Conservation (phyloP, 2,797 vertebrate species). For the Sphenopsis melanotis region DNA sequence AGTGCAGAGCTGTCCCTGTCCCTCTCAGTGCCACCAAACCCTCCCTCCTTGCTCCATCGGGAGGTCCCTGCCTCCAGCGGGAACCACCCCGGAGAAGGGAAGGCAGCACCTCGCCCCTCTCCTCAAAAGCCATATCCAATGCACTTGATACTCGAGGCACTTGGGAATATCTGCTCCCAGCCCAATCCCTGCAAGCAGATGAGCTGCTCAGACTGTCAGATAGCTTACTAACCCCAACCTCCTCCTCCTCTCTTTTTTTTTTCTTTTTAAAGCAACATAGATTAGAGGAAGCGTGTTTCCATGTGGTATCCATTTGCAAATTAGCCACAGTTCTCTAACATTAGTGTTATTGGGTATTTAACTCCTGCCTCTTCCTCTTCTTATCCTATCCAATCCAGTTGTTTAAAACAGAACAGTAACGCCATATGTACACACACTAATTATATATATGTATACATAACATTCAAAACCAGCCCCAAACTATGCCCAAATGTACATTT, state of each 20-base stretch:
- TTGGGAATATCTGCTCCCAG: not conserved
- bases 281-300: constrained; percentile 2
- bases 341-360: not conserved
- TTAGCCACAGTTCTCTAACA: constrained; percentile 5
- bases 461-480: not conserved
- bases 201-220: constrained; percentile 46
- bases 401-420: not conserved
- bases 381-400: not conserved
- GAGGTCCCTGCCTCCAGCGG: not conserved
- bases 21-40: not conserved
- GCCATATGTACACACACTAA: fast-evolving
- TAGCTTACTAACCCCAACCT: not conserved
- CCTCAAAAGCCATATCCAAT: not conserved
- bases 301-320: constrained; percentile 45
- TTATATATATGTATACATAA: not conserved
- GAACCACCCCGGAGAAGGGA: not conserved
- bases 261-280: constrained; percentile 19
- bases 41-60: fast-evolving
- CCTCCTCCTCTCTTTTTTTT: not conserved
- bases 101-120: not conserved
- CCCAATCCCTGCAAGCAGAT: constrained; percentile 21
- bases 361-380: not conserved
- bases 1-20: not conserved
- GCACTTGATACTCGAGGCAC: not conserved
- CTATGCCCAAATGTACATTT: constrained; percentile 9